Base-by-base conservation (phyloP, 2,113 vertebrate species). In the Steatornis caripensis region DNA sequence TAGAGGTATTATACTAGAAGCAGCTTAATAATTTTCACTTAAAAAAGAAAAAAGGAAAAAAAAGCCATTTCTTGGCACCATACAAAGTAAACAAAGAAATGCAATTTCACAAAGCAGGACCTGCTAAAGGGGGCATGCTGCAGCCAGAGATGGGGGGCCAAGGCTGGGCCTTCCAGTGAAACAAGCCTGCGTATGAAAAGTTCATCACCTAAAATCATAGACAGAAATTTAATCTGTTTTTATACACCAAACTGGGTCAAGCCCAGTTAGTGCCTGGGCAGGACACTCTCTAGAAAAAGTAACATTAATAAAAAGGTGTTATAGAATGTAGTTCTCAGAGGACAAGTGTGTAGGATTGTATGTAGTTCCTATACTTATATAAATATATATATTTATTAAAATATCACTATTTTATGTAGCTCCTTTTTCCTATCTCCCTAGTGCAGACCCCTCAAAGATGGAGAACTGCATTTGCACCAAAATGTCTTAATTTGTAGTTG, bases 1-100 rank as follows among this genome's bases (percentile, higher is more conserved):
- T 97, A 92, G 91, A 91, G 89, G 84, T 89, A 87, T 97, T 95
- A 96, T 32, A 72, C 69, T 37, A 84, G 80, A 89, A 95, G 86
- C 61, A 91, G 86, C 66, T 95, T 95, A 96, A 95, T 92, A 92
- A 96, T 62, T 89, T 95, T 91, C 58, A 34, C 84, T 88, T 87
- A 24, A 45, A 17, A 27, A 17, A 26, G 30, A 39, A 61, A 16
- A 13, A 20, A 14, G 18, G 18, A 37, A 6, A 12, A 27, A 17
- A 55, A 55, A 53, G 18, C 26, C 34, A 68, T 90, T 86, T 91
- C 39, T 45, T 86, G 41, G 36, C 69, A 37, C 24, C 74, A 49
- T 36, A 12, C 48, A 72, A n/a, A 41, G 69, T 92, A 95, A 93
- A 92, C 53, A 93, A 84, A 87, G 69, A 87, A 93, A 92, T 22